Evolutionary conservation across 2,113 vertebrate species (phyloP).

Genomic region (Pelecanoides urinatrix): DNA sequence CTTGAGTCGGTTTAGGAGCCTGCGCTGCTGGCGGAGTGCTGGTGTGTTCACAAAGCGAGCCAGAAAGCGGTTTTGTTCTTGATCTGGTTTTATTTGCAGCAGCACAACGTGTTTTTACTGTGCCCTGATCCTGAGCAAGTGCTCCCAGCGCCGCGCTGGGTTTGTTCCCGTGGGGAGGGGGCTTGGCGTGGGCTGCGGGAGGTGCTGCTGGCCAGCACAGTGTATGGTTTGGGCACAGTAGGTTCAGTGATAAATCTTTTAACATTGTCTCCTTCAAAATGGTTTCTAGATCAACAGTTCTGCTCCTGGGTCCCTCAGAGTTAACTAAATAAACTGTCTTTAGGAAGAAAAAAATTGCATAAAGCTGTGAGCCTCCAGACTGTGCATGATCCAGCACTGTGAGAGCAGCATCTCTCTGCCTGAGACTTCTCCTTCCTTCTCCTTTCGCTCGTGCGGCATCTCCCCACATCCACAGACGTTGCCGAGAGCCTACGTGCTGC

Average conservation of each 20-base stretch:
- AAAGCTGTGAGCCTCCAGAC: neutral
- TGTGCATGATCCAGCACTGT: neutral
- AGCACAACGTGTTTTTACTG: neutral
- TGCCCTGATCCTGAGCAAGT: neutral
- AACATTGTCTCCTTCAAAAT: neutral
- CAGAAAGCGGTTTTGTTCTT: neutral
- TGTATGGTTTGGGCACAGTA: neutral
- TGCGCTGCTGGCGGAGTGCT: neutral
- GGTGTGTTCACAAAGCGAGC: neutral
- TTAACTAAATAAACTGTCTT: neutral
- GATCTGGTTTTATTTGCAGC: neutral
- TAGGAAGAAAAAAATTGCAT: neutral
- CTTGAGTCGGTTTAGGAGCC: neutral
- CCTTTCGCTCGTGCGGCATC: neutral
- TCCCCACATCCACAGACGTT: neutral
- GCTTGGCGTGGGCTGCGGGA: neutral
- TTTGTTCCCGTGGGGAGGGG: neutral
- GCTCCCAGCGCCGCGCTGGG: neutral
- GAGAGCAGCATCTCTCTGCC: neutral
- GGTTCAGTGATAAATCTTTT: neutral
- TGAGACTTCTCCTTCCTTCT: neutral
- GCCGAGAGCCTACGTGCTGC: constrained; percentile 23
- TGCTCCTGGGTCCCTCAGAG: neutral
- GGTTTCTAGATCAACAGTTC: constrained; percentile 1
- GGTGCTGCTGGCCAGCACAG: neutral